A percentile compares a stretch with the other conserved stretches of the same genome.
phyloP scores from a whole-genome alignment of 2,797 vertebrate species.

The Gymnodraco acuticeps region DNA sequence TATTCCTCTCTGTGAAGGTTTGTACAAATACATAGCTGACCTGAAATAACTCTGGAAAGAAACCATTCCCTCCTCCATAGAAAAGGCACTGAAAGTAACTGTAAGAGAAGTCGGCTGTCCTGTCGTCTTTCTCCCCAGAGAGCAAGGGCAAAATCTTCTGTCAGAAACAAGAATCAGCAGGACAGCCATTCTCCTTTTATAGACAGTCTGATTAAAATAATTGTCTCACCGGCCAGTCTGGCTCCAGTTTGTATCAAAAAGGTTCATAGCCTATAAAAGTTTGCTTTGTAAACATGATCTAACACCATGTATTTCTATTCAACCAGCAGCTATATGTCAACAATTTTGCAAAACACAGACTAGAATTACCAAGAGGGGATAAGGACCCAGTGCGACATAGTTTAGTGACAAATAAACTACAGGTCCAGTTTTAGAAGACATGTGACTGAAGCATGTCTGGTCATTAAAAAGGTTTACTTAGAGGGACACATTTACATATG shows the following conservation, averaged over 20 bases:
- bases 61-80: conserved; percentile 6
- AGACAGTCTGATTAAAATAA: background rate
- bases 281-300: background rate
- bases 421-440: conserved; percentile 4
- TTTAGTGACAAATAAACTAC: background rate
- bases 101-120: conserved; percentile 41
- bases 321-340: background rate
- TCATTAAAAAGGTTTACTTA: background rate
- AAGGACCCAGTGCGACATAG: background rate
- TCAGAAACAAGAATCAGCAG: conserved; percentile 3
- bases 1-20: background rate
- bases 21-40: background rate
- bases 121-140: conserved; percentile 16
- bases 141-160: conserved; percentile 12
- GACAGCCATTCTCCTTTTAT: background rate
- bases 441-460: background rate
- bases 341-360: background rate
- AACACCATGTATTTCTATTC: background rate
- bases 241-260: background rate
- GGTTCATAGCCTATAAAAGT: background rate
- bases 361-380: background rate
- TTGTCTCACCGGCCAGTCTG: background rate
- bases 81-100: conserved; percentile 20
- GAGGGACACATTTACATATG: background rate
- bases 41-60: conserved; percentile 13